Evolutionary conservation across 2,888 invertebrate genomes (phyloP).

Genomic region (Drosophila greeni): DNA sequence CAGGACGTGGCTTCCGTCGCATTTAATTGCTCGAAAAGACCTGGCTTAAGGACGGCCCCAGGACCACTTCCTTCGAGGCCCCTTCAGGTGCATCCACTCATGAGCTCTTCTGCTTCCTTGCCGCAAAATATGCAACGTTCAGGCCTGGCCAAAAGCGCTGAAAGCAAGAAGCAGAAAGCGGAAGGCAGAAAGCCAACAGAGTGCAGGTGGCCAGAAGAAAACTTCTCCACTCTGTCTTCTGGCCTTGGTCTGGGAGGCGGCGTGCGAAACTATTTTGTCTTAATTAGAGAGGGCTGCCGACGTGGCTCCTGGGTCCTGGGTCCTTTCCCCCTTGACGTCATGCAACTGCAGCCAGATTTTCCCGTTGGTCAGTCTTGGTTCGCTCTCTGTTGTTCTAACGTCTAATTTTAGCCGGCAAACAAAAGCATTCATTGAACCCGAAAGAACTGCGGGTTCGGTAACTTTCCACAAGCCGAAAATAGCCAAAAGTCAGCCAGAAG

Average conservation of each 20-base stretch:
- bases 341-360: slow-evolving; percentile 26
- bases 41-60: slow-evolving; percentile 10
- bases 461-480: slow-evolving; percentile 46
- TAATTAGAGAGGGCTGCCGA: slow-evolving; percentile 52
- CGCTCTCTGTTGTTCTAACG: slow-evolving; percentile 13
- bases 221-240: slow-evolving; percentile 18
- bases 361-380: slow-evolving; percentile 21
- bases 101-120: slow-evolving; percentile 21
- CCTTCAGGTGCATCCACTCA: slow-evolving; percentile 35
- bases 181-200: slow-evolving; percentile 7
- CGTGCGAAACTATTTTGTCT: slow-evolving; percentile 57
- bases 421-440: slow-evolving; percentile 36
- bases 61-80: slow-evolving; percentile 20
- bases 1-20: background rate
- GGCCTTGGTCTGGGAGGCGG: slow-evolving; percentile 44
- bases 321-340: slow-evolving; percentile 54
- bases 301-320: background rate
- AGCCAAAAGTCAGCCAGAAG: slow-evolving; percentile 19
- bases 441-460: slow-evolving; percentile 14
- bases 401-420: slow-evolving; percentile 56
- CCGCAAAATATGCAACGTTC: slow-evolving; percentile 61
- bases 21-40: slow-evolving; percentile 23
- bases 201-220: slow-evolving; percentile 9
- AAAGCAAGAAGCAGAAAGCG: slow-evolving; percentile 2
- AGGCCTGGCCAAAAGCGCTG: slow-evolving; percentile 19